Base-by-base conservation (phyloP, 2,113 vertebrate species). In the Nettapus auritus region DNA sequence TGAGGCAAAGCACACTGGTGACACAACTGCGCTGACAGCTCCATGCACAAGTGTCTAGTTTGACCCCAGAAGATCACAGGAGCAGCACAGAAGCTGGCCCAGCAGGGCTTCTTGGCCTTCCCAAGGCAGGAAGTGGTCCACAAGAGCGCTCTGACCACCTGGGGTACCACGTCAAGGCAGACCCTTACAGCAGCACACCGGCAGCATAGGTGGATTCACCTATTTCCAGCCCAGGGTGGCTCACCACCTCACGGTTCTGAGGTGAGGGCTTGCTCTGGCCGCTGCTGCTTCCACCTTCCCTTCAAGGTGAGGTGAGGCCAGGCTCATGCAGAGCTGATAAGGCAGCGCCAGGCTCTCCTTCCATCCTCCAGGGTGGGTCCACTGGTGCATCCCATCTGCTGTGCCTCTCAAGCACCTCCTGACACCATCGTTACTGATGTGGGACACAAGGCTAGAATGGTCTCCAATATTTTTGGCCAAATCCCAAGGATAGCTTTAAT, bases 11-110 rank as follows among this genome's bases (percentile, higher is more conserved):
- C 36, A 71, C 9, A 0, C 22, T 31, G 63, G 25, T n/a, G 21
- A 11, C 28, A 17, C 0, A 0, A 8, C 25, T 57, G 59, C 0
- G 0, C 44, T 52, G 56, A 25, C 11, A 70, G 26, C 9, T 82
- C 52, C 78, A 28, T 53, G 48, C 22, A 6, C 1, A 0, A 44
- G 9, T 11, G 17, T n/a, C 48, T 46, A 0, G 22, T 62, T 82
- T 74, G 44, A 69, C 29, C 50, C 34, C 31, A 18, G 68, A 52
- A 74, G 38, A 57, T 42, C 0, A 3, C 50, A 13, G 67, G 8
- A 81, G 20, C 64, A 23, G 53, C 20, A 42, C 71, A 82, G 59
- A 38, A 78, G 46, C 56, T 55, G 66, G 8, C 34, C 74, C 29
- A 34, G n/a, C 31, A 11, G 46, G 59, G 26, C 82, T 88, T 38